Evolutionary conservation across 2,113 vertebrate species (phyloP), one percentile per base, ranked within the genome.

Genomic region (Entelurus aequoreus): DNA sequence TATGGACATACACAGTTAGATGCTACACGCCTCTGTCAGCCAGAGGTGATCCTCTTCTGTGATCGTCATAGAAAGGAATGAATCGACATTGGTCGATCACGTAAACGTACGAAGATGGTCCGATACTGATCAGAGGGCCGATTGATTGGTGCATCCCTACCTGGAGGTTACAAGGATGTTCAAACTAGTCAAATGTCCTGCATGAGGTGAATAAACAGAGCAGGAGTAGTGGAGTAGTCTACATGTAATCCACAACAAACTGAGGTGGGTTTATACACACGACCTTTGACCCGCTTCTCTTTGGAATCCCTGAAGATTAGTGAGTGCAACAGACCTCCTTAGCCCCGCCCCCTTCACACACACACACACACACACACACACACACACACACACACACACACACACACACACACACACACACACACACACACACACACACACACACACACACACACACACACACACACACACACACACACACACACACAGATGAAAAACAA

Each of bases 271-370:
- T 88, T 87, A 87, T 62, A 69, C 8, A 19, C 60, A 62, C 46
- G 84, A 87, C 78, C 82, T 83, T 81, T 82, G 83, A 80, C 85
- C 83, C 65, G 75, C 93, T 92, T 86, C 91, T 95, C 63, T 93
- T 88, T 16, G 90, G 91, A 6, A 94, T 94, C 86, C 94, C 79
- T 63, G 79, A 67, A 80, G 81, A 83, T 87, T 87, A 87, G 67
- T 4, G 42, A 68, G 62, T 52, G 59, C 74, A 62, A 65, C 42
- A 40, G 36, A 65, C 64, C 59, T 68, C 71, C 68, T 69, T 60
- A 80, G 37, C 60, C 59, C 53, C 59, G n/a, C 21, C 15, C n/a
- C n/a, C 38, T 46, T 42, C 62, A 51, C 16, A 51, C 69, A 66
- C 40, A 40, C 28, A 28, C 28, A 28, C 28, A 35, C 28, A 42